phyloP scores from a whole-genome alignment of 1,140 invertebrate species.

The Lamellibrachia luymesi region DNA sequence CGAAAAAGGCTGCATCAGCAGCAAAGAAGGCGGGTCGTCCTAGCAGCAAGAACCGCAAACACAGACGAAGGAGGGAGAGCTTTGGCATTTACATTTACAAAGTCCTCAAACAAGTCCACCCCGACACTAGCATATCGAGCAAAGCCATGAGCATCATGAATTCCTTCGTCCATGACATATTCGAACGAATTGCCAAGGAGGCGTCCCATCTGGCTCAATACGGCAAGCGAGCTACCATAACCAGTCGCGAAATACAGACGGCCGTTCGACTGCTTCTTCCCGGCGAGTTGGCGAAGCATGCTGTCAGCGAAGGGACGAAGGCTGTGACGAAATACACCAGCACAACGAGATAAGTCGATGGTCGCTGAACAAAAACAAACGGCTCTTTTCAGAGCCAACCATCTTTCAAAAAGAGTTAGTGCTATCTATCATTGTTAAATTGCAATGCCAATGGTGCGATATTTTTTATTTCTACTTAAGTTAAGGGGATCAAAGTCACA shows the following conservation, averaged over 20 bases:
- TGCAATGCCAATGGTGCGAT: no score
- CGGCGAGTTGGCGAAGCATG: constrained; percentile 66
- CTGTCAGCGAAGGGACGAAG: constrained; percentile 63
- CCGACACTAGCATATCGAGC: constrained; percentile 67
- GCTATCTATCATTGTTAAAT: no score
- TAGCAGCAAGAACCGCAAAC: neutral
- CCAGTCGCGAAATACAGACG: constrained; percentile 65
- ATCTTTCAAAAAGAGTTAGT: neutral
- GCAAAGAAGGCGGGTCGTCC: neutral
- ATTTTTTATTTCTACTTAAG: no score
- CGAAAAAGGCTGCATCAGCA: neutral
- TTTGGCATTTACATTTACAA: constrained; percentile 66
- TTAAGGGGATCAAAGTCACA: no score
- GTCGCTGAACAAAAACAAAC: neutral
- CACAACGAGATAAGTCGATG: no score
- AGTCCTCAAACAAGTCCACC: constrained; percentile 72
- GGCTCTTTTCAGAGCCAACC: neutral
- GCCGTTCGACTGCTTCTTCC: constrained; percentile 65
- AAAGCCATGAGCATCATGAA: neutral
- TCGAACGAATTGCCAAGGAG: constrained; percentile 56
- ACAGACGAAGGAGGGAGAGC: neutral
- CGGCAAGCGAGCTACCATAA: constrained; percentile 58
- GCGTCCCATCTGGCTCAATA: constrained; percentile 51
- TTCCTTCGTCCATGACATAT: constrained; percentile 46
- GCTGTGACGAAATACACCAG: constrained; percentile 64